Evolutionary conservation across 35 echinoderm and acorn worm genomes (phyloP), one percentile per base, ranked within the genome.

Genomic region (Hemicentrotus pulcherrimus): DNA sequence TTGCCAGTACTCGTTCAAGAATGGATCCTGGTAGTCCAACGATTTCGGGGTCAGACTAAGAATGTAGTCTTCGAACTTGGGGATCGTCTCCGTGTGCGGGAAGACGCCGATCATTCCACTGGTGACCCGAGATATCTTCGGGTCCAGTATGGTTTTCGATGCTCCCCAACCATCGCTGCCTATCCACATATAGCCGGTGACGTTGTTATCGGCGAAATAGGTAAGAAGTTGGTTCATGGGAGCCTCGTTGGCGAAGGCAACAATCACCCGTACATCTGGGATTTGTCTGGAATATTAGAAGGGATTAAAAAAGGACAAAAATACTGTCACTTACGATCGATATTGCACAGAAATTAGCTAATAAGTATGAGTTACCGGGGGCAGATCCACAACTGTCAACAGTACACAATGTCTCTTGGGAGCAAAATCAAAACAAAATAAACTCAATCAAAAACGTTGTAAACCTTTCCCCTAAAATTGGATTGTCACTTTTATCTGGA

Each of bases 1-100:
- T 48, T 98, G 90, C 98, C 98, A 98, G 61, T 96, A 98, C 86
- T 97, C 92, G 13, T 94, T 95, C 2, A 98, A 94, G 88, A 98
- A 98, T 48, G 98, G 98, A 95, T 98, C 98, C 89, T 96, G 32
- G 86, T 85, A 92, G 22, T 47, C 46, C 30, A 65, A 30, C 0
- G 32, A 32, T 15, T 8, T 28, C 0, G 94, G 94, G 31, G 94
- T 95, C 0, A 97, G 32, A 6, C 48, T 28, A 4, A 85, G 70
- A 31, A 98, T 91, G 92, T 95, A 98, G 1, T 97, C 94, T 15
- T 92, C 41, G 46, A 97, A 97, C 0, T 35, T 70, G 0, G 31
- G 45, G 18, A 94, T 86, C 2, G n/a, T 90, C 19, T 91, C 13
- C 0, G 94, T 91, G 86, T 95, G 96, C 15, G 94, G 78, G 32